Evolutionary conservation across 30 jellyfish, hydroid and myxozoan species (phyloP), one percentile per base, ranked within the genome.

Genomic region (Mastigias papua): DNA sequence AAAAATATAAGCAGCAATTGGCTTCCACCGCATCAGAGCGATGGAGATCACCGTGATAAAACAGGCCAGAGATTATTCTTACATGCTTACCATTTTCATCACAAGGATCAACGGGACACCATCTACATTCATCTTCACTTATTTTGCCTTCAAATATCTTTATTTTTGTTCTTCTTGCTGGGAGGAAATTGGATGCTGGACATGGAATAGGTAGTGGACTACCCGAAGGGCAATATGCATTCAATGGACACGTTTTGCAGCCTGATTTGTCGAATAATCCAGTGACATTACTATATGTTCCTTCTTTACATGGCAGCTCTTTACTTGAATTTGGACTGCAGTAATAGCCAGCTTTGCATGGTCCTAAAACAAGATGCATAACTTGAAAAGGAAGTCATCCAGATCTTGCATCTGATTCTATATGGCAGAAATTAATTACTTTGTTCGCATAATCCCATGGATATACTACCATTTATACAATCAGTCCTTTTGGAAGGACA

Each of bases 271-370:
- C 19, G 54, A 83, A 83, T 48, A 70, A 22, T 58, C 92, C 92
- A 21, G 81, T 83, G 19, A 26, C 34, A 26, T 69, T 73, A 50
- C 80, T 83, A 84, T 69, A 83, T 2, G 92, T 69, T 17, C 92
- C 92, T 16, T 54, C 86, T 69, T 76, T 82, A 34, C 92, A 83
- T 4, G 92, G 92, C 54, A 25, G 34, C 58, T 69, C 86, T 13
- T 33, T 25, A 58, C 80, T 49, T 27, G 86, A 48, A n/a, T 33
- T n/a, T 19, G 9, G 77, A 21, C 34, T 30, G 81, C 92, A 83
- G 92, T 83, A 73, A 58, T 70, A 50, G 1, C 92, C 92, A 34
- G 80, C 72, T 23, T 32, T 72, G 58, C 92, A 83, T 0, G 72
- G 80, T 4, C 86, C 92, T 83, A 62, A 8, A 64, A 61, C 25